Evolutionary conservation across 2,888 invertebrate genomes (phyloP).

Genomic region (Eristalis tenax): DNA sequence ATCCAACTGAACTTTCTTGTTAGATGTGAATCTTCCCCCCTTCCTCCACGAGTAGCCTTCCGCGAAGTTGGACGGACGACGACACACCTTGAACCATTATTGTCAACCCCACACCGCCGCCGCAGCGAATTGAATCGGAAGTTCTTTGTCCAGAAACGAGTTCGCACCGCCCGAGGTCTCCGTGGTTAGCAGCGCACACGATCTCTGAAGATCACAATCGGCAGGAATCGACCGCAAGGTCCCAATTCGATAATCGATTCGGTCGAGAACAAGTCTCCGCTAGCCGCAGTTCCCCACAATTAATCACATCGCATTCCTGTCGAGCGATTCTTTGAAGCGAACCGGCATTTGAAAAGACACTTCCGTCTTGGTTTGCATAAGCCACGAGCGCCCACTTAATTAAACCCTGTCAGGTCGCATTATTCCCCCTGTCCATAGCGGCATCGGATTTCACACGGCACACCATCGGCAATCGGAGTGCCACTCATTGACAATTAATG

Average conservation of each 20-base stretch:
- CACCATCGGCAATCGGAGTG: slow-evolving; percentile 27
- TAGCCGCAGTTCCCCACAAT: not conserved
- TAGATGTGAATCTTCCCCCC: not conserved
- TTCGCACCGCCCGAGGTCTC: not conserved
- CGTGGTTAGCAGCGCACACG: not conserved
- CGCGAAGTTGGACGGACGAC: not conserved
- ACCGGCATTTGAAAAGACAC: slow-evolving; percentile 32
- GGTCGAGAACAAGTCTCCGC: slow-evolving; percentile 15
- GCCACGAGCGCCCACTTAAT: slow-evolving; percentile 32
- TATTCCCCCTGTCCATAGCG: slow-evolving; percentile 23
- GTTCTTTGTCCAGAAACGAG: not conserved
- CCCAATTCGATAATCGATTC: slow-evolving; percentile 54
- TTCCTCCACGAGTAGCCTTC: not conserved
- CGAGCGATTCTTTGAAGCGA: slow-evolving; percentile 5
- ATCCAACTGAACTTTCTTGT: not conserved
- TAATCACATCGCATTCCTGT: slow-evolving; percentile 17
- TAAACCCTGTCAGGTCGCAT: slow-evolving; percentile 32
- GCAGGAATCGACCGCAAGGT: not conserved
- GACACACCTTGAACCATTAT: not conserved
- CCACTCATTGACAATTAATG: slow-evolving; percentile 62
- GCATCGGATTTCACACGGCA: slow-evolving; percentile 29
- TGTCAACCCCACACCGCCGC: not conserved
- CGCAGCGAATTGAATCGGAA: not conserved
- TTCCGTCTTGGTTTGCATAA: slow-evolving; percentile 54
- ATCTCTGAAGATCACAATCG: not conserved